phyloP scores from a whole-genome alignment of 2,113 vertebrate species.

The Actenoides lindsayi region DNA sequence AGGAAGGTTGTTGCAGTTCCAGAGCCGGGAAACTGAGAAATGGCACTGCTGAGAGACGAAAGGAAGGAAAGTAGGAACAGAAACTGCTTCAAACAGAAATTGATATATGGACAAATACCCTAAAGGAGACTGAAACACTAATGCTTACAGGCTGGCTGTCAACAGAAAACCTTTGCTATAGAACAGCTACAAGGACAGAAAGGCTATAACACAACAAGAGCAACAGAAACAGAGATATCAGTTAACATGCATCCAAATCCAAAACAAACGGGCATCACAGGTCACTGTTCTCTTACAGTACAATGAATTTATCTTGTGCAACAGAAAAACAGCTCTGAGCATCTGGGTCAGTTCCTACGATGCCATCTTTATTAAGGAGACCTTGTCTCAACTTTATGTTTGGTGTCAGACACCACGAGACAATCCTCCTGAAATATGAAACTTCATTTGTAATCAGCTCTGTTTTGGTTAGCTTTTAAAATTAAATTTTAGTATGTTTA shows the following conservation, averaged over 20 bases:
- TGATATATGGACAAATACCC: conserved; percentile 70
- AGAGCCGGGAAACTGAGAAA: conserved; percentile 71
- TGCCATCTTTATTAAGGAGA: not conserved
- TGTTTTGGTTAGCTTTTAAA: not conserved
- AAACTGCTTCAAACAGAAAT: conserved; percentile 75
- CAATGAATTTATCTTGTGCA: not conserved
- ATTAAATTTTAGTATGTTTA: not conserved
- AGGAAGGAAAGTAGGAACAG: conserved; percentile 72
- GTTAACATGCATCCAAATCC: conserved; percentile 76
- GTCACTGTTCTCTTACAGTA: conserved; percentile 25
- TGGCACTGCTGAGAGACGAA: conserved; percentile 65
- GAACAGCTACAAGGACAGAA: conserved; percentile 58
- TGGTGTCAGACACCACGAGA: not conserved
- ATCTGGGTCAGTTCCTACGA: not conserved
- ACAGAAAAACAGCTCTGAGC: not conserved
- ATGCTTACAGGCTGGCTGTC: conserved; percentile 60
- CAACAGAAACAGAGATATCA: conserved; percentile 71
- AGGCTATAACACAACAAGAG: conserved; percentile 55
- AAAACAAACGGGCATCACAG: conserved; percentile 44
- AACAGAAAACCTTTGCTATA: conserved; percentile 65
- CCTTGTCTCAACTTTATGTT: not conserved
- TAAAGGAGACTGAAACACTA: conserved; percentile 72
- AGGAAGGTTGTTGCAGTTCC: conserved; percentile 56
- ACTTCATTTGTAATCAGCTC: not conserved
- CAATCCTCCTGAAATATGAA: not conserved